Evolutionary conservation across 2,797 vertebrate genomes (phyloP).

Genomic region (Ciconia nigra): DNA sequence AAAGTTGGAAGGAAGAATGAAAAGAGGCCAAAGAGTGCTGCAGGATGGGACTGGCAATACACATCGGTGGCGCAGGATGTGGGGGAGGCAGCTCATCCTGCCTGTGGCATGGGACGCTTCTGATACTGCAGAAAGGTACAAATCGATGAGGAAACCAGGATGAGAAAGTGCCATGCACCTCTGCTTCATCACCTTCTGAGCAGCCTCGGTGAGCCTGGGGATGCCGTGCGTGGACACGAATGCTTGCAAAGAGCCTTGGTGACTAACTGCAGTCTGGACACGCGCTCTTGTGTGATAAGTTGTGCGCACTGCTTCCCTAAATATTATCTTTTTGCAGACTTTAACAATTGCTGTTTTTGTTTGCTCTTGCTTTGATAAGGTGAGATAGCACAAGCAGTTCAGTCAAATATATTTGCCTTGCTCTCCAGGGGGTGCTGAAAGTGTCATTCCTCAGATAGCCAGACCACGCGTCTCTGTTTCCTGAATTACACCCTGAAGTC

Average conservation of each 20-base stretch:
- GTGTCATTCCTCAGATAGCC: neutral
- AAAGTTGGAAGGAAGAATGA: neutral
- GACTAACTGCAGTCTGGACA: neutral
- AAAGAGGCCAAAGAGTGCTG: neutral
- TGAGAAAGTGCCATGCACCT: rapidly evolving
- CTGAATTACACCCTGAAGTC: neutral
- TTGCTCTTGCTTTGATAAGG: neutral
- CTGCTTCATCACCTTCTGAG: neutral
- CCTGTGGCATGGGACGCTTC: rapidly evolving
- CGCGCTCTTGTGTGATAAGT: rapidly evolving
- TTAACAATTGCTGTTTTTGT: neutral
- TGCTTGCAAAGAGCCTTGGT: neutral
- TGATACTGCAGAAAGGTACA: neutral
- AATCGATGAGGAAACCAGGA: neutral
- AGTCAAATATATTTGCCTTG: neutral
- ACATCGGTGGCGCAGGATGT: neutral
- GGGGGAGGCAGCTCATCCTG: neutral
- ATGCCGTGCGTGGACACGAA: rapidly evolving
- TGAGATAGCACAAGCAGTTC: neutral
- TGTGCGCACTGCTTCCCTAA: neutral
- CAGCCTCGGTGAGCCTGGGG: rapidly evolving
- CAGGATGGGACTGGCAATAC: neutral
- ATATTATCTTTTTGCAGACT: neutral
- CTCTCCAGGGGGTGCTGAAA: neutral
- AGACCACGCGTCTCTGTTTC: rapidly evolving